Evolutionary conservation across 2,888 invertebrate species (phyloP), one percentile per base, ranked within the genome.

Genomic region (Drosophila barbarae): DNA sequence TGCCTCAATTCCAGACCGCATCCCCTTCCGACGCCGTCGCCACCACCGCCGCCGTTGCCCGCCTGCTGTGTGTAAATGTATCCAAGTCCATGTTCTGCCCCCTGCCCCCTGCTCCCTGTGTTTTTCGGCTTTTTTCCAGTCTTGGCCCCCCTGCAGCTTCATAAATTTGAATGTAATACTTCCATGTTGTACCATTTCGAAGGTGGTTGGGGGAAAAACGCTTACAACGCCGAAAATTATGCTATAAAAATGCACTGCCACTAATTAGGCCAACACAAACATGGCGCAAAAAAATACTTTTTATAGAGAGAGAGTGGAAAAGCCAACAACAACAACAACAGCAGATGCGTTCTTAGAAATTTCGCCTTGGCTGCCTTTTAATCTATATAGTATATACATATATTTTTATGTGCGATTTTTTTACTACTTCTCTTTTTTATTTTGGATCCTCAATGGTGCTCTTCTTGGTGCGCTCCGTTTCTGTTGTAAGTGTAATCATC

Each of bases 221-320:
- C 71, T 74, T 76, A 80, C 82, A 79, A 74, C 83, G 66, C 79
- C 76, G 69, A 82, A 80, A 80, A 80, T 82, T 72, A 80, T 84
- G 84, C 84, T 67, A 84, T 80, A 79, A 80, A 80, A 80, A 78
- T 84, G 84, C 82, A 82, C 68, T 76, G 69, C 61, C 74, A 72
- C 84, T 80, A 84, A 80, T 78, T 80, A 80, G 76, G 79, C 79
- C 74, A 82, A 81, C 78, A 81, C 78, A 81, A 77, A 84, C 82
- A 56, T 50, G 69, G 52, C 64, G 9, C 18, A 39, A 55, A 54
- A 54, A 54, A 26, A 5, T 10, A 30, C 30, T 28, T 28, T 28
- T 28, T 26, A 52, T 26, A 36, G 4, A n/a, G 8, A 53, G 36
- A 35, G 30, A 21, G 13, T 5, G 46, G 26, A 26, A 26, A 47